phyloP scores from a whole-genome alignment of 1,140 invertebrate species.

The Papilio aristodemus region DNA sequence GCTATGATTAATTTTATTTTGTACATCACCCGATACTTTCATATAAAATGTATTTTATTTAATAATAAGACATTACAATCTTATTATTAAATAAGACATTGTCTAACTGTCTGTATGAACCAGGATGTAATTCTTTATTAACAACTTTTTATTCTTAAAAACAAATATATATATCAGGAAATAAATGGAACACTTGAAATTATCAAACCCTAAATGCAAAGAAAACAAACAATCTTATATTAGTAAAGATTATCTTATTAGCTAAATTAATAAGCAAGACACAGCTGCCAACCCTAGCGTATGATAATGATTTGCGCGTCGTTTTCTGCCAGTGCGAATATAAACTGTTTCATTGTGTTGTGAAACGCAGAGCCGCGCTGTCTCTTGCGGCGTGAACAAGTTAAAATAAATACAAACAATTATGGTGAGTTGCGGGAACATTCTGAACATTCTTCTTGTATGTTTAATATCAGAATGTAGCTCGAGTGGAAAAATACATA shows the following conservation, averaged over 20 bases:
- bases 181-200: too few relatives aligned
- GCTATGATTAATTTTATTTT: too few relatives aligned
- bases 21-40: too few relatives aligned
- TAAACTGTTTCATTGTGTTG: neutral
- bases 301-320: neutral
- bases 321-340: constrained; percentile 2
- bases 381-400: constrained; percentile 15
- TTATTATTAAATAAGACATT: too few relatives aligned
- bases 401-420: constrained; percentile 3
- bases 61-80: too few relatives aligned
- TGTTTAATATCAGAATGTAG: constrained; percentile 21
- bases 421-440: constrained; percentile 20
- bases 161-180: too few relatives aligned
- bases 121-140: too few relatives aligned
- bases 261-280: neutral
- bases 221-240: too few relatives aligned
- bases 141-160: too few relatives aligned
- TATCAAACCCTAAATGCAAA: too few relatives aligned
- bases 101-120: too few relatives aligned
- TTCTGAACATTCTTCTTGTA: neutral
- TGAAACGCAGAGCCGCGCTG: neutral
- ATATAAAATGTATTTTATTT: too few relatives aligned
- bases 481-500: constrained; percentile 5
- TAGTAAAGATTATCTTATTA: neutral
- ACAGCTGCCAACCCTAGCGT: neutral